Conservation (phyloP, 2,888 invertebrate species). For the Plagiodera versicolora region DNA sequence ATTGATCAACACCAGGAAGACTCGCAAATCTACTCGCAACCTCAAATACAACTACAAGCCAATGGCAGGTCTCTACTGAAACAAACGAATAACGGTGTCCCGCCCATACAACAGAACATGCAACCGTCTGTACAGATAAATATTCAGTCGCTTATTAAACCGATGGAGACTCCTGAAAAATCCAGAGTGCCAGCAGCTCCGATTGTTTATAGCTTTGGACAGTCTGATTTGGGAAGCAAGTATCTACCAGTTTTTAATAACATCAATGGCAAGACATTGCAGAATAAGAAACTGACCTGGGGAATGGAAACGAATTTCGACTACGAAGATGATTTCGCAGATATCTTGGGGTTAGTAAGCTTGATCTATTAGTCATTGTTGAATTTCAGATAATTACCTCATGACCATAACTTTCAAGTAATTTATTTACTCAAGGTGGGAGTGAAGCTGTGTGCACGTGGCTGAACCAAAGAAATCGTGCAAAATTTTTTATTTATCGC, state of each 20-base stretch:
- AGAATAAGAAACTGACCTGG: constrained; percentile 46
- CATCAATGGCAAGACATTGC: constrained; percentile 34
- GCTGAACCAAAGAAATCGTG: too few species aligned
- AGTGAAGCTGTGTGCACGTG: too few species aligned
- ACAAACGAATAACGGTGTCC: constrained; percentile 29
- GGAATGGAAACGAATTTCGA: constrained; percentile 46
- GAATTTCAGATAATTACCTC: too few species aligned
- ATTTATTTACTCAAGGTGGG: too few species aligned
- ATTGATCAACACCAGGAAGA: constrained; percentile 19
- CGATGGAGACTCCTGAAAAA: constrained; percentile 46
- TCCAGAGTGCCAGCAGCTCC: constrained; percentile 47
- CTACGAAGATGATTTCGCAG: constrained; percentile 67
- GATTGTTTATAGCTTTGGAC: constrained; percentile 53
- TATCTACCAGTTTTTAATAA: constrained; percentile 47
- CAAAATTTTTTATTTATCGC: too few species aligned
- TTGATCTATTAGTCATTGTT: neutral
- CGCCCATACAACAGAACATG: constrained; percentile 35
- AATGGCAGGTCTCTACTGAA: constrained; percentile 32
- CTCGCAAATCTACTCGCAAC: constrained; percentile 9
- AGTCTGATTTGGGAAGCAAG: constrained; percentile 48
- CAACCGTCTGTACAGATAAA: constrained; percentile 53
- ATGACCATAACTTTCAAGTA: too few species aligned
- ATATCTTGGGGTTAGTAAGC: constrained; percentile 68
- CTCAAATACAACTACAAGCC: constrained; percentile 34
- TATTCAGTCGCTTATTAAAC: constrained; percentile 51